phyloP scores from a whole-genome alignment of 2,113 vertebrate genomes.

The Marcusenius ussheri region DNA sequence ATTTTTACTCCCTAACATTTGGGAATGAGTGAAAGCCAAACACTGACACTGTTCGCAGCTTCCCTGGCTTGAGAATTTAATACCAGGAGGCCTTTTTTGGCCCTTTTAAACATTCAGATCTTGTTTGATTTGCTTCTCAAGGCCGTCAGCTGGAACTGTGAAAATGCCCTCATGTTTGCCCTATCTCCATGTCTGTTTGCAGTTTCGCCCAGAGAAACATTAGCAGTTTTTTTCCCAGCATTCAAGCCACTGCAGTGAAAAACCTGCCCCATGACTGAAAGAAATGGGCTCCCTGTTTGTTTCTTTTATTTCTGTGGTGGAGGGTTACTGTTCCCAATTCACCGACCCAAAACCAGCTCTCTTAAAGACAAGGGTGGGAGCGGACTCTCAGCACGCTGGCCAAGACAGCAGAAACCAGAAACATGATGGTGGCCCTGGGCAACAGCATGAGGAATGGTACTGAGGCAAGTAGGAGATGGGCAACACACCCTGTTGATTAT shows the following conservation, averaged over 20 bases:
- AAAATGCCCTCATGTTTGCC: not conserved
- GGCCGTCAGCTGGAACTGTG: not conserved
- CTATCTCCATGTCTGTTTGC: slow-evolving; percentile 6
- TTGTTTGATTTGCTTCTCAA: slow-evolving; percentile 11
- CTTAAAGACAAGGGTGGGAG: not conserved
- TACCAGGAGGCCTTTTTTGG: slow-evolving; percentile 1
- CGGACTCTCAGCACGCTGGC: not conserved
- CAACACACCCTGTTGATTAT: not conserved
- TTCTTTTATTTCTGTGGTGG: not conserved
- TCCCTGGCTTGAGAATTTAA: not conserved
- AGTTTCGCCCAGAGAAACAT: slow-evolving; percentile 1
- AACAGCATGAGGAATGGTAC: not conserved
- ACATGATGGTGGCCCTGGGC: not conserved
- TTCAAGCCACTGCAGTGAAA: not conserved
- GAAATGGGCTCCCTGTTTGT: not conserved
- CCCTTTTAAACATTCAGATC: slow-evolving; percentile 9
- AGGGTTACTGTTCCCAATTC: not conserved
- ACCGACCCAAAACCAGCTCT: not conserved
- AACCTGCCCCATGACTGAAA: not conserved
- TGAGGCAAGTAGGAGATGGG: not conserved
- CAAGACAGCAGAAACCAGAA: not conserved
- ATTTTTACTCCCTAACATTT: slow-evolving; percentile 57
- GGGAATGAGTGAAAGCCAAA: slow-evolving; percentile 39
- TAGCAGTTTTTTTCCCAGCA: not conserved
- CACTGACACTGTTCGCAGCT: slow-evolving; percentile 27